Conservation (phyloP, 2,797 vertebrate species). For the Macropodus opercularis region DNA sequence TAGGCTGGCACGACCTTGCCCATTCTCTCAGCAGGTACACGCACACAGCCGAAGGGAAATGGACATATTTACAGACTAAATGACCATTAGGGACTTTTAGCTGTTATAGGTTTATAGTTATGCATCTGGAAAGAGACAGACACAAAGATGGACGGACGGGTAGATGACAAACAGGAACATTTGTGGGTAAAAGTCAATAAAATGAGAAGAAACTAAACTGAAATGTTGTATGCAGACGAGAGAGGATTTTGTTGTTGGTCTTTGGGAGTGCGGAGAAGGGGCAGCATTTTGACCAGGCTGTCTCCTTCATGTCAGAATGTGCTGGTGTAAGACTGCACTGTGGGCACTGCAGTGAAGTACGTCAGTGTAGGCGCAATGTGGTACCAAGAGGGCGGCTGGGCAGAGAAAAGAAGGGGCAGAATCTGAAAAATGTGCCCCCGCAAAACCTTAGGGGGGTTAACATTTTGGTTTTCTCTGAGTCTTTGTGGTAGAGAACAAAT, state of each 20-base stretch:
- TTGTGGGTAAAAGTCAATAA: slow-evolving; percentile 47
- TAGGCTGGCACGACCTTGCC: slow-evolving; percentile 86
- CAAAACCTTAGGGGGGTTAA: slow-evolving; percentile 79
- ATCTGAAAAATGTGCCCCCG: slow-evolving; percentile 83
- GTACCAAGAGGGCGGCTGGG: slow-evolving; percentile 53
- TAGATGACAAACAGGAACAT: slow-evolving; percentile 54
- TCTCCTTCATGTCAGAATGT: slow-evolving; percentile 70
- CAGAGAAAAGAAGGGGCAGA: slow-evolving; percentile 71
- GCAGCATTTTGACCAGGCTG: slow-evolving; percentile 59
- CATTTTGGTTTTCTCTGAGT: slow-evolving; percentile 84
- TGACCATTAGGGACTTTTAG: slow-evolving; percentile 75
- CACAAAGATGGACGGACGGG: slow-evolving; percentile 46
- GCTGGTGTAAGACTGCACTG: slow-evolving; percentile 65
- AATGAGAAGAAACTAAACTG: slow-evolving; percentile 38
- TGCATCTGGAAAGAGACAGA: slow-evolving; percentile 50
- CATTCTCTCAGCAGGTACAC: slow-evolving; percentile 80
- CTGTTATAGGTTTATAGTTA: slow-evolving; percentile 65
- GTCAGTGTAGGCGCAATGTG: slow-evolving; percentile 76
- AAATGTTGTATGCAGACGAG: slow-evolving; percentile 48
- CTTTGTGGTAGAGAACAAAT: slow-evolving; percentile 87
- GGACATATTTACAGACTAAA: slow-evolving; percentile 80
- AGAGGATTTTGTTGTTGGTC: slow-evolving; percentile 68
- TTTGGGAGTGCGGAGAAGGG: slow-evolving; percentile 58
- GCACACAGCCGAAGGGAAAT: slow-evolving; percentile 72
- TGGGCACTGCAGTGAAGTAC: slow-evolving; percentile 68